A percentile compares a stretch with the other conserved stretches of the same genome.
Conservation (phyloP, 1,140 invertebrate species). For the Achatina immaculata region DNA sequence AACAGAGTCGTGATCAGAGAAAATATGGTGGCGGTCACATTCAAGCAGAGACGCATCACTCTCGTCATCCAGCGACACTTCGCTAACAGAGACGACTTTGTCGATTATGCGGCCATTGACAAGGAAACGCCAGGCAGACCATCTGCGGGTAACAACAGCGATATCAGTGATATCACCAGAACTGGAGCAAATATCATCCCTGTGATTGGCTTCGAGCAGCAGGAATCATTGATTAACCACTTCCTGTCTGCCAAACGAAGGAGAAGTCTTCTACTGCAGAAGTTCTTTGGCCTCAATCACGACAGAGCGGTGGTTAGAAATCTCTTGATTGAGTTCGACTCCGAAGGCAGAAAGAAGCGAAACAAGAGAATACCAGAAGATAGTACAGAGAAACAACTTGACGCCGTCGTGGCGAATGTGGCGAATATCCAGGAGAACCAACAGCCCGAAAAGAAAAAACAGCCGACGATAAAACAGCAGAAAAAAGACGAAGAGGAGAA, state of each 20-base stretch:
- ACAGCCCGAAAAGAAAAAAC: background rate
- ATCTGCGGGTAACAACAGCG: background rate
- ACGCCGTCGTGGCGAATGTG: background rate
- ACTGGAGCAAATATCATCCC: conserved; percentile 15
- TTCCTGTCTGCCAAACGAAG: conserved; percentile 18
- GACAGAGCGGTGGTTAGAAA: conserved; percentile 17
- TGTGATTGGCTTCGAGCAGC: background rate
- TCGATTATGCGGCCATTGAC: background rate
- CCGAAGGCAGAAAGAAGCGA: background rate
- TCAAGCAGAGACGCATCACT: conserved; percentile 24
- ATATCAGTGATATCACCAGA: background rate
- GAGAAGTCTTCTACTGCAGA: conserved; percentile 11
- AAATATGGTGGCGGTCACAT: conserved; percentile 30
- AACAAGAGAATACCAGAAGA: background rate
- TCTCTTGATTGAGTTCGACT: background rate
- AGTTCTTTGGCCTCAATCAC: conserved; percentile 18
- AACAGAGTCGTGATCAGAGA: conserved; percentile 15
- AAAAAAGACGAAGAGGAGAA: background rate
- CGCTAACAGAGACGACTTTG: background rate
- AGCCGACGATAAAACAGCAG: background rate
- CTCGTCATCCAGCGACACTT: conserved; percentile 21
- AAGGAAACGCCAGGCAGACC: background rate
- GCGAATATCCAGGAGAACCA: background rate
- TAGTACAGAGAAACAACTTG: background rate
- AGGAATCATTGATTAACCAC: background rate